Base-by-base conservation (phyloP, 2,797 vertebrate species). In the Amazona finschi region DNA sequence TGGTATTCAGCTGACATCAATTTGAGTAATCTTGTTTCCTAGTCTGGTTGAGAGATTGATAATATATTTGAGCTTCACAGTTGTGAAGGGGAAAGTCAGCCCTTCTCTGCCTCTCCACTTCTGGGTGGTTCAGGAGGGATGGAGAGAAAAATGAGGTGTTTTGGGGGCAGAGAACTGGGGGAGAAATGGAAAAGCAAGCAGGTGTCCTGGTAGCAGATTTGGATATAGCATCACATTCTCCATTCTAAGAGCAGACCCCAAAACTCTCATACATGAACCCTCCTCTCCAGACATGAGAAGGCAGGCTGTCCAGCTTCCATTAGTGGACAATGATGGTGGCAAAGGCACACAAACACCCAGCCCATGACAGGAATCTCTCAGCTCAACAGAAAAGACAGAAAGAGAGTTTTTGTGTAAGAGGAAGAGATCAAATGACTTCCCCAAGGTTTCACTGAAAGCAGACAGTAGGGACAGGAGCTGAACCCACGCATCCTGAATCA, bases 341-440 rank as follows among this genome's bases (percentile, higher is more conserved):
- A 20, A 93, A 78, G 43, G 60, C 39, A 69, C 28, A 47, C 30
- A 69, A 65, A 72, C 1, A 0, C 4, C 2, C 33, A 60, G n/a
- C 36, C 6, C 2, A 19, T 30, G 17, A 62, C 69, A 74, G 53
- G 53, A 76, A 77, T 33, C 49, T 57, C 72, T 76, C 41, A 12
- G 20, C 14, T 85, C 65, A 50, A 74, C 3, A 30, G 31, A 36
- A 93, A 89, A 92, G 46, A 74, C 31, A 57, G 50, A 61, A 75
- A 27, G 39, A 84, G 7, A 72, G 33, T 74, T 85, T 85, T 89
- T 83, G 43, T 3, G 0, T 65, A 87, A 92, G 50, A 93, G 81
- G 93, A 96, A 96, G 87, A 89, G 31, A 73, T 69, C 2, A 5
- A 92, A 88, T 73, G 58, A 96, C 66, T 94, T 95, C 69, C 76